Base-by-base conservation (phyloP, 1,140 invertebrate genomes). In the Frieseomelitta varia region DNA sequence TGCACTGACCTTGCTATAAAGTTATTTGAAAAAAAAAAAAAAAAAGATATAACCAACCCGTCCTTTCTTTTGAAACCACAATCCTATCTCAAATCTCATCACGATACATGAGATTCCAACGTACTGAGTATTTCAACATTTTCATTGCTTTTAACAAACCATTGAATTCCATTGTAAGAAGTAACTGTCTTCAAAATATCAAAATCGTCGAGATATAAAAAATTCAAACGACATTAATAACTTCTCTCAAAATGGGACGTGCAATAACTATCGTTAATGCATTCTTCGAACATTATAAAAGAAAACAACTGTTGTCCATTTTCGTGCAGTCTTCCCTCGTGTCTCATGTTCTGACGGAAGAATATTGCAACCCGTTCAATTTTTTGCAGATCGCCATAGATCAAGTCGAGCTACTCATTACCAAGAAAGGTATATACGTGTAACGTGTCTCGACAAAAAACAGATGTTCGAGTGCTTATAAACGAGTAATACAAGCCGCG, bases 1-100 rank as follows among this genome's bases (percentile, higher is more conserved):
- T 85, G 79, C 84, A 85, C 77, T 67, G 79, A 85, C 84, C 79
- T 51, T 81, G n/a, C 84, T 61, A 69, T 76, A 68, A 65, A 67
- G 34, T 15, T 65, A 67, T 74, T 63, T 61, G 15, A 27, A 65
- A 76, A 81, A 58, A 53, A 79, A 27, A 65, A 76, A 81, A 58
- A 53, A 79, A 15, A 6, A 30, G 27, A n/a, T 19, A 12, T 4
- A 14, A 1, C 12, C 39, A 47, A 10, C 24, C 6, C n/a, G n/a
- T 39, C 39, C 19, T 34, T 73, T 53, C 39, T 73, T 73, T 63
- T 51, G 21, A 61, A 81, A 73, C 63, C 68, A n/a, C 55, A 51
- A 30, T 61, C 58, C 79, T 30, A 72, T 61, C 34, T 80, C 19
- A 72, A 61, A 80, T 79, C 12, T 68, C n/a, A 39, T 8, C 63